Conservation (phyloP, 2,113 vertebrate species). For the Melanerpes formicivorus region DNA sequence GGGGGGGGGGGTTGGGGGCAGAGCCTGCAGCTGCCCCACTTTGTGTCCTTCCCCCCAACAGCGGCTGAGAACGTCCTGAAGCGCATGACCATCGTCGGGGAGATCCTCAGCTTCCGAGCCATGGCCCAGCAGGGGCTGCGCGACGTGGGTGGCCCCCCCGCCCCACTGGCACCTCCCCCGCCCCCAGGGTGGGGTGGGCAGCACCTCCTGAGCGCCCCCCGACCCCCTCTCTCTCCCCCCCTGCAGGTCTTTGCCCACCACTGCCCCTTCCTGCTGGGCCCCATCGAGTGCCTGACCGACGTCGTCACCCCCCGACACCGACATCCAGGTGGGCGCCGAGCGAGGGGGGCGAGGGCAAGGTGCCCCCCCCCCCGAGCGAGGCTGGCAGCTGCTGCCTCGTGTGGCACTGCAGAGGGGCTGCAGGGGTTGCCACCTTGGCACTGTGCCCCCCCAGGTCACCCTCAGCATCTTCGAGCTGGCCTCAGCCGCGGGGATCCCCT, state of each 20-base stretch:
- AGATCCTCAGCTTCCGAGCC: conserved; percentile 89
- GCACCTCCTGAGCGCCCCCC: not conserved
- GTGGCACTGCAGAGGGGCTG: no score
- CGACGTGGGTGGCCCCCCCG: conserved; percentile 75
- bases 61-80: conserved; percentile 90
- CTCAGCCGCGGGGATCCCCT: conserved; percentile 85
- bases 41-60: conserved; percentile 18
- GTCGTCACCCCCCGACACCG: conserved; percentile 80
- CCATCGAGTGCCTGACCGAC: conserved; percentile 83
- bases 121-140: conserved; percentile 87
- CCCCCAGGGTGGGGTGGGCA: not conserved
- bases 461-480: conserved; percentile 89
- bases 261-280: conserved; percentile 88
- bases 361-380: no score
- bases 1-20: not conserved
- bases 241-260: conserved; percentile 83
- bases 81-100: conserved; percentile 94
- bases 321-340: conserved; percentile 84
- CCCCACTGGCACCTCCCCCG: not conserved
- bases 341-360: accelerated
- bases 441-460: conserved; percentile 76
- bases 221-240: not conserved
- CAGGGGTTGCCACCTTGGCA: no score
- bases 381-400: no score
- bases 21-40: not conserved